These are phyloP conservation scores for Acipenser transmontanus DNA, from an alignment of 2,797 vertebrate species.

Conservation along the genomic window DNA sequence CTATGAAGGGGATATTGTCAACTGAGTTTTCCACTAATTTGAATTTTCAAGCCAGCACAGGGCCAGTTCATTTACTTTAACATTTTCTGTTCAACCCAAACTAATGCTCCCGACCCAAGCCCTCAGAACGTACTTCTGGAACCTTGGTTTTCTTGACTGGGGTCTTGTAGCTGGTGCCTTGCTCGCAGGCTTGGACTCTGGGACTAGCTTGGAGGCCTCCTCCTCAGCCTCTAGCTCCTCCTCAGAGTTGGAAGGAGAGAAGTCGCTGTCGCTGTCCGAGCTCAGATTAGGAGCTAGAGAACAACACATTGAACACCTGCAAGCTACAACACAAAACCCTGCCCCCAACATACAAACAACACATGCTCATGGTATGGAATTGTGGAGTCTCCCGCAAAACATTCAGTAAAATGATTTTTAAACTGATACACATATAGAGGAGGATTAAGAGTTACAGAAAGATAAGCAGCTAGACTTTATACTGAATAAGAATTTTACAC, in stretches of 20 bases:
- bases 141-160: conserved; percentile 70
- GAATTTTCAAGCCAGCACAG: no score
- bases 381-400: no score
- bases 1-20: no score
- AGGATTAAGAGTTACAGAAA: no score
- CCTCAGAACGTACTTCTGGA: conserved; percentile 51
- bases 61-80: no score
- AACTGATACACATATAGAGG: no score
- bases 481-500: no score
- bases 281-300: conserved; percentile 59
- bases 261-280: conserved; percentile 88
- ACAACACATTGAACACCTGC: background rate
- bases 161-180: conserved; percentile 58
- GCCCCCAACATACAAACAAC: background rate
- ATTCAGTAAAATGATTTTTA: no score
- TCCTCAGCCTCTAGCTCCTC: conserved; percentile 56
- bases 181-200: conserved; percentile 37
- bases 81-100: no score
- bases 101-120: conserved; percentile 18
- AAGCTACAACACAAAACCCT: background rate
- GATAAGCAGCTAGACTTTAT: no score
- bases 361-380: background rate
- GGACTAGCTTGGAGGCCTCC: conserved; percentile 37
- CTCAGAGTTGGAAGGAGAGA: conserved; percentile 82
- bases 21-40: no score